A percentile compares a stretch with the other conserved stretches of the same genome.
Evolutionary conservation across 1,140 invertebrate genomes (phyloP).

Genomic region (Leptoteleia sp.): DNA sequence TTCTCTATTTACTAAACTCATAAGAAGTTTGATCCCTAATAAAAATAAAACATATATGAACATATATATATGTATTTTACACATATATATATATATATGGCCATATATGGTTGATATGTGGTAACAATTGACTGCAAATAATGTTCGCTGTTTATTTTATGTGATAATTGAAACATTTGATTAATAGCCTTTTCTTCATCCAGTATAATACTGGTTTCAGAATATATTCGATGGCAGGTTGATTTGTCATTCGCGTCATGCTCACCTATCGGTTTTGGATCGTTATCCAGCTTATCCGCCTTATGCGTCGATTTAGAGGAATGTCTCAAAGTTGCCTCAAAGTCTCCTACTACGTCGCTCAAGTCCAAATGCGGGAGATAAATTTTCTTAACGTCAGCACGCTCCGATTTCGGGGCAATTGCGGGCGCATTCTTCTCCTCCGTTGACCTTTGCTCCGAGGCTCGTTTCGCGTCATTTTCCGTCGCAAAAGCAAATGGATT

Average conservation of each 20-base stretch:
- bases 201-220: no score
- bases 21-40: no score
- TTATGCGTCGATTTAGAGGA: slow-evolving; percentile 73
- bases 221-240: slow-evolving; percentile 20
- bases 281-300: slow-evolving; percentile 33
- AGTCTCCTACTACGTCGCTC: slow-evolving; percentile 87
- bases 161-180: no score
- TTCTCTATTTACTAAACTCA: no score
- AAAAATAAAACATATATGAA: no score
- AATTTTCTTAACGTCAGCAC: slow-evolving; percentile 36
- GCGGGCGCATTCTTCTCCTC: slow-evolving; percentile 61
- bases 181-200: no score
- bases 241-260: slow-evolving; percentile 36
- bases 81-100: no score
- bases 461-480: slow-evolving; percentile 71
- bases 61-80: no score
- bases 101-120: no score
- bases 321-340: slow-evolving; percentile 86
- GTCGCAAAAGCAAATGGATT: slow-evolving; percentile 69
- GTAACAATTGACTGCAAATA: no score
- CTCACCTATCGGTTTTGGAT: slow-evolving; percentile 55
- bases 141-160: no score
- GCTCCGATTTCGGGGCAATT: slow-evolving; percentile 62
- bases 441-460: slow-evolving; percentile 61
- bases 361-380: slow-evolving; percentile 75